Evolutionary conservation across 2,888 invertebrate genomes (phyloP), one percentile per base, ranked within the genome.

Genomic region (Anodontia alba): DNA sequence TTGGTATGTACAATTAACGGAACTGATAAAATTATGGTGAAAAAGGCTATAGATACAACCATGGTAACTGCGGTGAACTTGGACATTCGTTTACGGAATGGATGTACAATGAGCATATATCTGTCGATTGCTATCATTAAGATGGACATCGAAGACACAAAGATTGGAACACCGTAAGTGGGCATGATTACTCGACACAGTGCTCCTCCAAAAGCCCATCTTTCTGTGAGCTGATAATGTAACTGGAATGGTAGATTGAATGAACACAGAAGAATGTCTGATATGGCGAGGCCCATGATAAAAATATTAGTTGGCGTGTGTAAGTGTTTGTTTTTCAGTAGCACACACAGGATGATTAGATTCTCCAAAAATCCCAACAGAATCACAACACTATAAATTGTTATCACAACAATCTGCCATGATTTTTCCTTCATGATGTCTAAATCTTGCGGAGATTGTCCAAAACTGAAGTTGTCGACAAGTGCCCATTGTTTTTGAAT

Each of bases 401-500:
- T 87, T 68, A 93, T 89, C 71, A 93, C 82, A n/a, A 91, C 87
- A 23, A 89, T 89, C 38, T 91, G 83, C 91, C 93, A 93, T 26
- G 86, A 77, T 8, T 90, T 83, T 12, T 91, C 87, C 33, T 91
- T 84, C 68, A 93, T 83, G 2, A 92, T 80, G 73, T 93, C 90
- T 76, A 91, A 88, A 67, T 92, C 91, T 15, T 87, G 85, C n/a
- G 87, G 83, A 62, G 88, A 84, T 33, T 90, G 86, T 29, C 86
- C 84, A 68, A 76, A 74, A n/a, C 87, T 88, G 71, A 88, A 83
- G 80, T 91, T 90, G 43, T 78, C 80, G 17, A 89, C 54, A 49
- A 90, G 80, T 57, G 88, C 87, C 76, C 83, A 78, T 62, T 89
- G 84, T 43, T 76, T 51, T 71, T 78, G 95, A 95, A 98, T 97